Evolutionary conservation across 2,888 invertebrate genomes (phyloP).

Genomic region (Acleris holmiana): DNA sequence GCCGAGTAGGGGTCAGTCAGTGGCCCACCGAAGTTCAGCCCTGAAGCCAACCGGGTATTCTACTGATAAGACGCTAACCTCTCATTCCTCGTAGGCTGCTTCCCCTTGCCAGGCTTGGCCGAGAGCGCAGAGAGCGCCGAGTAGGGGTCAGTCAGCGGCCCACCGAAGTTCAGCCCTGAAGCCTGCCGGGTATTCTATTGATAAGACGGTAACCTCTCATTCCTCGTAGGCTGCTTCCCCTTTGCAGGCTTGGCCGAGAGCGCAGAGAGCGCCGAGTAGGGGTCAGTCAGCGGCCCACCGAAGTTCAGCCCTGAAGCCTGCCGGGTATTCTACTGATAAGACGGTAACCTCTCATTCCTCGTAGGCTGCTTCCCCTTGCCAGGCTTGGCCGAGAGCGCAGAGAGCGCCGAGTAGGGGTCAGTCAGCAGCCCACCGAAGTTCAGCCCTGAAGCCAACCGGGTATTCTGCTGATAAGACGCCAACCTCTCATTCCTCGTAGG

Average conservation of each 20-base stretch:
- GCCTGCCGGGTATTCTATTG: background rate
- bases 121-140: too few relatives aligned
- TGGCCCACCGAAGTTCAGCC: too few relatives aligned
- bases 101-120: too few relatives aligned
- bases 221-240: conserved; percentile 61
- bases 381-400: conserved; percentile 67
- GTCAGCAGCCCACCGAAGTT: too few relatives aligned
- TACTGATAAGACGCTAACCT: too few relatives aligned
- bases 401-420: conserved; percentile 77
- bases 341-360: conserved; percentile 65
- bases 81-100: too few relatives aligned
- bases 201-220: conserved; percentile 59
- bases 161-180: too few relatives aligned
- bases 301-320: conserved; percentile 92
- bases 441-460: too few relatives aligned
- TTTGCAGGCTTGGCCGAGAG: conserved; percentile 66
- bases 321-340: background rate
- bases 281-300: conserved; percentile 86
- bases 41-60: too few relatives aligned
- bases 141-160: too few relatives aligned
- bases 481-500: conserved; percentile 69
- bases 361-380: conserved; percentile 63
- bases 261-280: conserved; percentile 75
- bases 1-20: too few relatives aligned
- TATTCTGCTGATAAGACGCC: background rate